A percentile compares a stretch with the other conserved stretches of the same genome.
phyloP scores from a whole-genome alignment of 2,888 invertebrate genomes.

The Boloria selene region DNA sequence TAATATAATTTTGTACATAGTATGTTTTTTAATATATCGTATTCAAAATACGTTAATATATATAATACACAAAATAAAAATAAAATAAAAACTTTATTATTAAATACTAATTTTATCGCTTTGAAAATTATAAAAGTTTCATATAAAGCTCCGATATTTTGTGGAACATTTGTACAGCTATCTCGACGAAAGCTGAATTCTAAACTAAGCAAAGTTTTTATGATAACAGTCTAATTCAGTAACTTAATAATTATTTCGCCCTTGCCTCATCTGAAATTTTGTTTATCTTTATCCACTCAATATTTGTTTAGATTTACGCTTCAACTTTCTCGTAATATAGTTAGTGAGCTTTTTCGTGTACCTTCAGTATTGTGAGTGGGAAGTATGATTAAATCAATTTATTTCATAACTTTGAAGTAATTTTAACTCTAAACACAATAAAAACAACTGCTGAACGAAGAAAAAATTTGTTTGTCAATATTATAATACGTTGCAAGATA shows the following conservation, averaged over 20 bases:
- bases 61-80: no score
- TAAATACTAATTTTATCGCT: no score
- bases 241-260: conserved; percentile 1
- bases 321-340: conserved; percentile 8
- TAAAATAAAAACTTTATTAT: no score
- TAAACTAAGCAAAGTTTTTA: background rate
- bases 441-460: no score
- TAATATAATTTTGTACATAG: no score
- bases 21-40: no score
- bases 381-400: conserved; percentile 4
- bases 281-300: background rate
- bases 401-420: conserved; percentile 9
- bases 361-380: conserved; percentile 1
- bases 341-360: conserved; percentile 15
- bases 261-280: background rate
- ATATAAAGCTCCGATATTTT: no score
- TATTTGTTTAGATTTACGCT: conserved; percentile 2
- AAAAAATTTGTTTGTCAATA: background rate
- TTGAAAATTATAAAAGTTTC: no score
- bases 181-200: background rate
- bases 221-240: background rate
- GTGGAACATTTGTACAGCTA: no score
- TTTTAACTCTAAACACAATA: conserved; percentile 6
- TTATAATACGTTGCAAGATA: background rate
- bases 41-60: no score